These are phyloP conservation scores for Aethes cnicana DNA, from an alignment of 2,888 invertebrate species.

Conservation along the genomic window DNA sequence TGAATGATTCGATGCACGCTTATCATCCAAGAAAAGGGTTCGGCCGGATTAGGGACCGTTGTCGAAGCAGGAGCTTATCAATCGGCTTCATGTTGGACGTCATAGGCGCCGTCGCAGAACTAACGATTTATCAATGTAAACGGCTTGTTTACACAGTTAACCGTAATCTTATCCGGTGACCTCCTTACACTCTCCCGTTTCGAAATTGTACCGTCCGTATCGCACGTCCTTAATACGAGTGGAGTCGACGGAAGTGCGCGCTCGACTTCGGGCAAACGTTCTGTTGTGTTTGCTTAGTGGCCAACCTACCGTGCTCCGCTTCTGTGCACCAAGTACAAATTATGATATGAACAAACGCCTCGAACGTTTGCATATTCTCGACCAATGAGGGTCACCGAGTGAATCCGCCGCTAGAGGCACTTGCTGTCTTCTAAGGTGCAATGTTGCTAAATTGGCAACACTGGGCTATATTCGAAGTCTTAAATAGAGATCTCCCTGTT, in stretches of 20 bases:
- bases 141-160: conserved; percentile 80
- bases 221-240: conserved; percentile 72
- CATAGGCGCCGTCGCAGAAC: conserved; percentile 76
- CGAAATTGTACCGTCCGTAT: conserved; percentile 77
- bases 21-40: conserved; percentile 18
- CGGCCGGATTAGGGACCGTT: conserved; percentile 27
- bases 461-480: too few species aligned
- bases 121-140: conserved; percentile 79
- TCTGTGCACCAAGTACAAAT: too few species aligned
- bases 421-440: too few species aligned
- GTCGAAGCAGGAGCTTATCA: conserved; percentile 54
- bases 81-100: conserved; percentile 49
- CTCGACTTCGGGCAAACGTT: conserved; percentile 64
- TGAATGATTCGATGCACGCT: too few species aligned
- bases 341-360: too few species aligned
- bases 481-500: too few species aligned
- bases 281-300: conserved; percentile 71
- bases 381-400: too few species aligned
- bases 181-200: conserved; percentile 80
- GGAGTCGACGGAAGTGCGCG: conserved; percentile 72
- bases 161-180: conserved; percentile 82
- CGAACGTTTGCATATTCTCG: too few species aligned
- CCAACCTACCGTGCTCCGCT: conserved; percentile 53
- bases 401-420: too few species aligned
- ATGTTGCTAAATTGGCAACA: too few species aligned